Evolutionary conservation across 2,113 vertebrate species (phyloP), one percentile per base, ranked within the genome.

Genomic region (Megalops atlanticus): DNA sequence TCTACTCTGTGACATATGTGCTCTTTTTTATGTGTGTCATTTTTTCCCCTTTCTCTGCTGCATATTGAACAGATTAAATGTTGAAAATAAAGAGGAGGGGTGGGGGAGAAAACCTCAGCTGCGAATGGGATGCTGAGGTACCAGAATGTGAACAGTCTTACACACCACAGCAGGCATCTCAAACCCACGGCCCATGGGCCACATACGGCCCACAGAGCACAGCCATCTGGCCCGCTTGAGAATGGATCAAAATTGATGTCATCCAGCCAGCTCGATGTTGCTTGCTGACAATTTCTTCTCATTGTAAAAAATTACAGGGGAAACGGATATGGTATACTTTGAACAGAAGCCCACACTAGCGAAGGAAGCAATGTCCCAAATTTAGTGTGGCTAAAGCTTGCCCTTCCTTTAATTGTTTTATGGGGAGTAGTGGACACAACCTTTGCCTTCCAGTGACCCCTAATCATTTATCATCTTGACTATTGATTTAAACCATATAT

Each of bases 221-320:
- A 82, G 90, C 93, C 93, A 93, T 94, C 93, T 94, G 93, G 90
- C 91, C 89, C 90, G 88, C 87, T 91, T 89, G 90, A 92, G 92
- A 91, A 91, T 18, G 79, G 79, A 73, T 88, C 87, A 88, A 86
- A 90, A 89, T 89, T 87, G 88, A 89, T 88, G 90, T 88, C 91
- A 88, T 85, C 82, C 82, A 79, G 91, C 92, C 92, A 92, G 91
- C 89, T 85, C 41, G 88, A 88, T 74, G 80, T 86, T 78, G 86
- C 85, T 84, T 39, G 80, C 89, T 87, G 86, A 90, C 90, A 89
- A 86, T 90, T 84, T 91, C 84, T 82, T 76, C 80, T 83, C 84
- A 81, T 88, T 83, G 84, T 86, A 85, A 87, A 86, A n/a, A 86
- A 45, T 43, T 24, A 41, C 21, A 88, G 83, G 86, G 81, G 85